Evolutionary conservation across 1,140 invertebrate genomes (phyloP).

Genomic region (Macrotrachela quadricornifera): DNA sequence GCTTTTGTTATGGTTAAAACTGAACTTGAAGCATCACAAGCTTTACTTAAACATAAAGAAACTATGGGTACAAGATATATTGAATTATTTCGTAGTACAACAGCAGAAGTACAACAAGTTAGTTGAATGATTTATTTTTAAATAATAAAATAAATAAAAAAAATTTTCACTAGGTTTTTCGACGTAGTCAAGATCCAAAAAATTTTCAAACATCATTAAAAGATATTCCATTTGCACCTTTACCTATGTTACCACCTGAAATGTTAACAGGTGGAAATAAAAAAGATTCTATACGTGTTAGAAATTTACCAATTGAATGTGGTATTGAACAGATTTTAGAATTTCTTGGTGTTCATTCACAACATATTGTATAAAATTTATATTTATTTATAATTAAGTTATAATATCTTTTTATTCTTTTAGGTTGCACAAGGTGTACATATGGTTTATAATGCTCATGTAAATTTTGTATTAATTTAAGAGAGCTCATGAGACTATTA

Average conservation of each 20-base stretch:
- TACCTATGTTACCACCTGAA: too few relatives aligned
- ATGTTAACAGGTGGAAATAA: conserved; percentile 57
- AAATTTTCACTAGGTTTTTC: not conserved
- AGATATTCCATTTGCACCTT: conserved; percentile 9
- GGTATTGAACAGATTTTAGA: conserved; percentile 83
- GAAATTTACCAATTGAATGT: conserved; percentile 82
- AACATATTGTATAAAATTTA: conserved; percentile 56
- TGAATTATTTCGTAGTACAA: conserved; percentile 87
- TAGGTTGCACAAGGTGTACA: conserved; percentile 59
- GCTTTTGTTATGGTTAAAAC: conserved; percentile 78
- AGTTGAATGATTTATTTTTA: conserved; percentile 1
- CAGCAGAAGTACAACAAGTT: conserved; percentile 95
- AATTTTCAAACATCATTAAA: conserved; percentile 17
- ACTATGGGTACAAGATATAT: conserved; percentile 89
- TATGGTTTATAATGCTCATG: conserved; percentile 91
- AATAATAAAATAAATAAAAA: too few relatives aligned
- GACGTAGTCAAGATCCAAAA: conserved; percentile 53
- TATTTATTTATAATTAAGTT: too few relatives aligned
- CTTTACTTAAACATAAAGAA: conserved; percentile 77
- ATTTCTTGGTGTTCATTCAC: conserved; percentile 84
- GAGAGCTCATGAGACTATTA: too few relatives aligned
- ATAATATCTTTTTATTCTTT: too few relatives aligned
- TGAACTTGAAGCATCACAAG: conserved; percentile 67
- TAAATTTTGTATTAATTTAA: too few relatives aligned
- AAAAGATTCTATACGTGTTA: conserved; percentile 68